Percentiles rank a stretch among this genome's conserved stretches.
Evolutionary conservation across 2,113 vertebrate genomes (phyloP).

Genomic region (Phocoena phocoena): DNA sequence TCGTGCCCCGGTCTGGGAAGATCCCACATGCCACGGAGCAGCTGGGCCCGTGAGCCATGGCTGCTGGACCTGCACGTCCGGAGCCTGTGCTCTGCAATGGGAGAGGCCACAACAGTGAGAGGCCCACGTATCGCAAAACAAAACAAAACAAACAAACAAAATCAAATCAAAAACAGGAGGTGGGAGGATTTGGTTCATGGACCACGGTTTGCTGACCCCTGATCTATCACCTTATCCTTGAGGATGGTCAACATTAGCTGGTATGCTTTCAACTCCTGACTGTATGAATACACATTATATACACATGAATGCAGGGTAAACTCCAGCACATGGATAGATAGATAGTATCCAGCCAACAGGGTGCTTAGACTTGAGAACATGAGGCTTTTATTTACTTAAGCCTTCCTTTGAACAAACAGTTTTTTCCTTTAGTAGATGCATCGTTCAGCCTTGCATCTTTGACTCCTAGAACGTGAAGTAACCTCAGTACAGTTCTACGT

Average conservation of each 20-base stretch:
- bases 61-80: rapidly evolving
- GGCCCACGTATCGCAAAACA: rapidly evolving
- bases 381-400: background rate
- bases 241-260: background rate
- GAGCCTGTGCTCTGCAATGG: too few relatives aligned
- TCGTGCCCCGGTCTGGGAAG: too few relatives aligned
- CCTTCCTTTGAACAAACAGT: background rate
- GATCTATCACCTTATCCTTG: background rate
- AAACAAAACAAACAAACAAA: too few relatives aligned
- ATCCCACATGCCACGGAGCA: rapidly evolving
- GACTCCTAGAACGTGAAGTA: background rate
- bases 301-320: rapidly evolving
- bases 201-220: background rate
- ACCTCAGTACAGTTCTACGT: background rate
- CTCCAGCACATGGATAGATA: rapidly evolving
- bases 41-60: too few relatives aligned
- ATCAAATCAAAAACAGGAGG: too few relatives aligned
- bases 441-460: background rate
- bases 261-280: background rate
- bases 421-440: background rate
- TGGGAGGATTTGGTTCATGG: background rate
- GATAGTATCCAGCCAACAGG: background rate
- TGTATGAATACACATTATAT: rapidly evolving
- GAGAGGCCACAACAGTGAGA: too few relatives aligned
- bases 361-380: background rate